Base-by-base conservation (phyloP, 2,797 vertebrate species). In the Alectoris magna region DNA sequence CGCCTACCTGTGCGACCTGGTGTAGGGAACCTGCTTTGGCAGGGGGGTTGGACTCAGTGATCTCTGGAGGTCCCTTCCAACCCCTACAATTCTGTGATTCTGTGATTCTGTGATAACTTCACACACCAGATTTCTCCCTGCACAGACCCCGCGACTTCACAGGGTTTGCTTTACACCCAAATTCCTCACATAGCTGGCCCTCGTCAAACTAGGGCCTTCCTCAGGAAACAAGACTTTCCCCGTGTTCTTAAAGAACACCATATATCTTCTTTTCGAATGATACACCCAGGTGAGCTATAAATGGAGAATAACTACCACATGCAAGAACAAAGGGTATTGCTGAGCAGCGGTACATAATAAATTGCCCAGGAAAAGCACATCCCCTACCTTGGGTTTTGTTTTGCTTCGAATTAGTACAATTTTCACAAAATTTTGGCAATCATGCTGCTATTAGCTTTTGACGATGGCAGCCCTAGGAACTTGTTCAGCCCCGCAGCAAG, bases 201-300 rank as follows among this genome's bases (percentile, higher is more conserved):
- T 68, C 74, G 46, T 74, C 60, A 80, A 72, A 36, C 46, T 22
- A 74, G 86, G 38, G 19, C 41, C 41, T 49, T 23, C 38, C 53
- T 81, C 71, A 90, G 86, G 43, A 66, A 86, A n/a, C 0, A 2
- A 78, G 56, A 62, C 51, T 78, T 89, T 92, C 23, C 87, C 31
- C 43, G 49, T 44, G n/a, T 83, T 84, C 86, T 87, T 93, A 48
- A 71, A 93, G 92, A 91, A 34, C 12, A 73, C 16, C 6, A 17
- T 56, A 62, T 83, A 62, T 86, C 56, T 94, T 80, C 58, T 88
- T 82, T 86, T 72, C 69, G 12, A 82, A 49, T 74, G 81, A 77
- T 51, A 75, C 58, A 69, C 87, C 81, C 94, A 88, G 86, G 92
- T 72, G 83, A 92, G 78, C 75, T 69, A 70, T 96, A 97, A 96